phyloP scores from a whole-genome alignment of 2,113 vertebrate species.

The Atherinomorus stipes region DNA sequence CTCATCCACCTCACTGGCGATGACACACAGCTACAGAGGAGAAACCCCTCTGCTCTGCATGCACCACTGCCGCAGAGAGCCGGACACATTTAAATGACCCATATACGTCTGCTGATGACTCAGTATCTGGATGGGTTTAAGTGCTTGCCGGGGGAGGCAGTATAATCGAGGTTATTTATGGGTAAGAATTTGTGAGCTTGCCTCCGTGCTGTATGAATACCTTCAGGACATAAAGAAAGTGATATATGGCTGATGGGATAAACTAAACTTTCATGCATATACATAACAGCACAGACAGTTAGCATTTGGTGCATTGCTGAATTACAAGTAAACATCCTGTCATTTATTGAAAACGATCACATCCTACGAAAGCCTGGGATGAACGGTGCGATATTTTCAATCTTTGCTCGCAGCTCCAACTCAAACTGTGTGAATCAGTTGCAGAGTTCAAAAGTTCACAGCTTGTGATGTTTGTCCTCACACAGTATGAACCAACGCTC shows the following conservation, averaged over 20 bases:
- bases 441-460: too few species aligned
- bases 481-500: too few species aligned
- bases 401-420: too few species aligned
- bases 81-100: constrained; percentile 59
- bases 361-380: too few species aligned
- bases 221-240: not conserved
- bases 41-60: constrained; percentile 51
- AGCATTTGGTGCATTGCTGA: not conserved
- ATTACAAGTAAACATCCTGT: too few species aligned
- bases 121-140: constrained; percentile 38
- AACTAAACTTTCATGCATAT: too few species aligned
- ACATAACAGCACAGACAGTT: not conserved
- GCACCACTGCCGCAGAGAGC: constrained; percentile 33
- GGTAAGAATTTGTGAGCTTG: not conserved
- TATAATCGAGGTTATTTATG: not conserved
- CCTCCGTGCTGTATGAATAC: not conserved
- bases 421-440: too few species aligned
- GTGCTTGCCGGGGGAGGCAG: not conserved
- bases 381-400: too few species aligned
- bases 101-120: constrained; percentile 62
- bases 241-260: not conserved
- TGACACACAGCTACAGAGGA: constrained; percentile 37
- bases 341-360: too few species aligned
- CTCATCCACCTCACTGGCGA: constrained; percentile 24
- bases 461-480: too few species aligned